These are phyloP conservation scores for Prionailurus bengalensis DNA, from an alignment of 2,113 vertebrate species.

Conservation along the genomic window DNA sequence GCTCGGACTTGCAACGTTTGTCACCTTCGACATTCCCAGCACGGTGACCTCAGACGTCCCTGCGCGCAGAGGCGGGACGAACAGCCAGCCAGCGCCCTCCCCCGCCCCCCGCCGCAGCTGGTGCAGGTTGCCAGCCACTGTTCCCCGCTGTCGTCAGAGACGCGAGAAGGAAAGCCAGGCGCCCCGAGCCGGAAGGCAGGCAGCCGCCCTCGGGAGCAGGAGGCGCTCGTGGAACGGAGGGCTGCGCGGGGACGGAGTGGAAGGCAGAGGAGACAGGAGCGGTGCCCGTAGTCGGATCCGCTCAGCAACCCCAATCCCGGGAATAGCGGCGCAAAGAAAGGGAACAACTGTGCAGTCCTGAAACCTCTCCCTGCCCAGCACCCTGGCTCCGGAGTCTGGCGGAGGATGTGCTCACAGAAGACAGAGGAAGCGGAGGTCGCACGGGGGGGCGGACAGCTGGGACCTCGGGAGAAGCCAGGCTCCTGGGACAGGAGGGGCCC, in stretches of 20 bases:
- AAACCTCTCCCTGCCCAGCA: too few species aligned
- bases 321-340: neutral
- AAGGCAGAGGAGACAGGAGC: neutral
- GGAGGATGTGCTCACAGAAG: neutral
- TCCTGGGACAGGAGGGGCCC: neutral
- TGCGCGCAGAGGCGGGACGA: rapidly evolving
- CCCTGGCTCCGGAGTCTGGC: too few species aligned
- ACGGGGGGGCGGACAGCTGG: too few species aligned
- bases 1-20: neutral
- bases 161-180: too few species aligned
- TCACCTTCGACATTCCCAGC: rapidly evolving
- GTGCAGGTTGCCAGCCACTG: neutral
- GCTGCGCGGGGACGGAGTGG: neutral
- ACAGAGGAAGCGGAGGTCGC: neutral
- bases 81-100: rapidly evolving
- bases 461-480: too few species aligned
- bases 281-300: too few species aligned
- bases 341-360: too few species aligned
- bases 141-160: too few species aligned
- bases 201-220: neutral
- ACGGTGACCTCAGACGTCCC: neutral
- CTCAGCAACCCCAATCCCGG: too few species aligned
- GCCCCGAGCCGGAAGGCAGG: too few species aligned
- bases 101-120: neutral
- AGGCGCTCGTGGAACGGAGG: neutral